Base-by-base conservation (phyloP, 2,888 invertebrate species). In the Cyclophora punctaria region DNA sequence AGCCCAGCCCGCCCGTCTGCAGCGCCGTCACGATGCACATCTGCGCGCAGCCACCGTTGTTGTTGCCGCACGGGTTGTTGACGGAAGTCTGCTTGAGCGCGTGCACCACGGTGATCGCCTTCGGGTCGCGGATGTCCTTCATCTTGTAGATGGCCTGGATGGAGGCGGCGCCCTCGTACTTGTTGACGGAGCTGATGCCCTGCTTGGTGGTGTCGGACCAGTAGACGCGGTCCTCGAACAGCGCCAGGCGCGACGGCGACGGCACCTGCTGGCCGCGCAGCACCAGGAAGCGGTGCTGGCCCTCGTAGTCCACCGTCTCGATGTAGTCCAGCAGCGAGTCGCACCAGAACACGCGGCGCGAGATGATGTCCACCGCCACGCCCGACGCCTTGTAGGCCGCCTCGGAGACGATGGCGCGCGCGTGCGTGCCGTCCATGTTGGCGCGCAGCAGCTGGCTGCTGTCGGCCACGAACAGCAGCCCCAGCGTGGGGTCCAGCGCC, bases 361-460 rank as follows among this genome's bases (percentile, higher is more conserved):
- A 93, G 34, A 97, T 93, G n/a, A 95, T 93, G 79, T 99, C 98
- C 0, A 97, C 93, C 0, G 97, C 92, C 5, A 98, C 92, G 3
- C 98, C 98, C 2, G 96, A 95, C 0, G 98, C 98, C 77, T 96
- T 96, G 77, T 98, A 97, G 0, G 98, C 95, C 0, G 98, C 98
- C 70, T 97, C 96, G 0, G 95, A 94, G 0, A 98, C 95, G 42
- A 99, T 94, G 0, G 96, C 93, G 45, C 92, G 90, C 0, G 94
- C 90, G 67, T 94, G 92, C 0, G 96, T 95, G 3, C 98, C 98
- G 75, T 98, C 98, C 98, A 98, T 98, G 69, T 97, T 95, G 0
- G 97, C 96, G 48, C 97, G 90, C 35, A 98, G 86, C 44, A 93
- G 92, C 83, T 95, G 96, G 44, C 93, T 94, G 56, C 94, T 93